Percentiles rank a stretch among this genome's conserved stretches.
Conservation (phyloP, 2,797 vertebrate species). For the Urocyon cinereoargenteus region DNA sequence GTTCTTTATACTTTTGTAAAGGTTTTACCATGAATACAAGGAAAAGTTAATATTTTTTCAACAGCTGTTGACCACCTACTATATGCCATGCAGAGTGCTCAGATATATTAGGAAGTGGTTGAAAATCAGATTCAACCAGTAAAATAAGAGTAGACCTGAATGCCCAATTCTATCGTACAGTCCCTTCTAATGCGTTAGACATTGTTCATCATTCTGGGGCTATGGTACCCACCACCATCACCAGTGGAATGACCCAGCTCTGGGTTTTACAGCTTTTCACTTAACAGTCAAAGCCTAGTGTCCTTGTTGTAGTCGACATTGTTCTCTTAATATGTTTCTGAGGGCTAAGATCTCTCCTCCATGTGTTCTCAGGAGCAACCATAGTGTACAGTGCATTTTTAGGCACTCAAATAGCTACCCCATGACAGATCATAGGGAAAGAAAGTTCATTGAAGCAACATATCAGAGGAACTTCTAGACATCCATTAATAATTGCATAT, state of each 20-base stretch:
- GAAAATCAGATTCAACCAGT: constrained; percentile 25
- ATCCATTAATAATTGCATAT: too few relatives aligned
- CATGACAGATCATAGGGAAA: constrained; percentile 17
- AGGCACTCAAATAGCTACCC: not conserved
- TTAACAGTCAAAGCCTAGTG: not conserved
- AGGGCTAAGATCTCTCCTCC: not conserved
- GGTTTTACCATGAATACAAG: not conserved
- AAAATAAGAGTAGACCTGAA: constrained; percentile 26
- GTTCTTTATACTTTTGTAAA: constrained; percentile 49
- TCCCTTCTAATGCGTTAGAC: not conserved
- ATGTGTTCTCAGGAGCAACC: not conserved
- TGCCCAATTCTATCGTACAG: not conserved
- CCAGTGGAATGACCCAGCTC: not conserved
- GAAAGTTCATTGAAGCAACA: constrained; percentile 9
- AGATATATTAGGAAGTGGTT: constrained; percentile 18
- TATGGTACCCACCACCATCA: not conserved
- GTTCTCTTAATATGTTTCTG: not conserved
- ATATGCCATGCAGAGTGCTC: not conserved
- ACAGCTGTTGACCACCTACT: not conserved
- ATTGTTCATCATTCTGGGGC: not conserved
- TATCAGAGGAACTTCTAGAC: too few relatives aligned
- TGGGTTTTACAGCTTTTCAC: constrained; percentile 26
- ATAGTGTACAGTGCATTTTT: not conserved
- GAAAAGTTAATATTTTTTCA: not conserved
- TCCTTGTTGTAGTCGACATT: not conserved